These are phyloP conservation scores for Trisateles emortualis DNA, from an alignment of 2,888 invertebrate genomes.

Conservation along the genomic window DNA sequence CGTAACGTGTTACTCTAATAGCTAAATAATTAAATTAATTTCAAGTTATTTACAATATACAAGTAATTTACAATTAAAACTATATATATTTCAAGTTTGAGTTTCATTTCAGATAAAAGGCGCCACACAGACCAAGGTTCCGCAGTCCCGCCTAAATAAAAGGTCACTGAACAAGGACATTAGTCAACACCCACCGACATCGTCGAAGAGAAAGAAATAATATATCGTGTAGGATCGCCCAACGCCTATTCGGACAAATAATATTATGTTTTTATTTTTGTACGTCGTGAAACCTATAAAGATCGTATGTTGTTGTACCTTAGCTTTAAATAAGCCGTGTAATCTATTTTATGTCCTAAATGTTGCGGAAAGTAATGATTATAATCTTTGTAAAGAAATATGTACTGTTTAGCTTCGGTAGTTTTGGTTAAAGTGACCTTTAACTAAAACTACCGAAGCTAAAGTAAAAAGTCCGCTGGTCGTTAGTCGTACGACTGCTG, in stretches of 20 bases:
- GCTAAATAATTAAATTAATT: too few relatives aligned
- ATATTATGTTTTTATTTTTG: conserved; percentile 32
- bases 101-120: conserved; percentile 39
- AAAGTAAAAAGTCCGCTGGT: too few relatives aligned
- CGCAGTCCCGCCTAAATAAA: conserved; percentile 23
- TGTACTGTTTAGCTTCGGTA: too few relatives aligned
- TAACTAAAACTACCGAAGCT: too few relatives aligned
- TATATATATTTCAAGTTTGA: too few relatives aligned
- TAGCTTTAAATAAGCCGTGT: conserved; percentile 27
- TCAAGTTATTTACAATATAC: too few relatives aligned
- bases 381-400: neutral
- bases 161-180: conserved; percentile 41
- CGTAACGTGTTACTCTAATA: too few relatives aligned
- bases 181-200: conserved; percentile 45
- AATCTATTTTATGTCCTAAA: conserved; percentile 16
- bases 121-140: conserved; percentile 39
- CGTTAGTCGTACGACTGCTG: too few relatives aligned
- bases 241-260: conserved; percentile 7
- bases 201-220: conserved; percentile 48
- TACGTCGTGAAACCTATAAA: conserved; percentile 29
- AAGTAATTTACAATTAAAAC: too few relatives aligned
- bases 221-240: conserved; percentile 30
- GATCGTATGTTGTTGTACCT: conserved; percentile 22
- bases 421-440: too few relatives aligned
- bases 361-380: conserved; percentile 24